Conservation (phyloP, 2,888 invertebrate species). For the Rhabditoides inermis region DNA sequence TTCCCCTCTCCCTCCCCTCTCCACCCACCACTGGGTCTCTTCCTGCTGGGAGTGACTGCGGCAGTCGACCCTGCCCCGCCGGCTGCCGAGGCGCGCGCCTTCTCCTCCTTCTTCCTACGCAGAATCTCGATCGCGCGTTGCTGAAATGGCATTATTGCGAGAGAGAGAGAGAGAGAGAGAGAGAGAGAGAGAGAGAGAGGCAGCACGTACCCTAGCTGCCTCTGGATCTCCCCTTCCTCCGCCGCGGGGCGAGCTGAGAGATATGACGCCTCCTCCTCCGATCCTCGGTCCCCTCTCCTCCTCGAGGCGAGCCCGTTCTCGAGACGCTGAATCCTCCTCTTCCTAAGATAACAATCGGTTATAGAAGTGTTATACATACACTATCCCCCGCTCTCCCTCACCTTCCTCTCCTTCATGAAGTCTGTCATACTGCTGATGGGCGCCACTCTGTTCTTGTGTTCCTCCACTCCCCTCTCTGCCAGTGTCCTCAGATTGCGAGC, state of each 20-base stretch:
- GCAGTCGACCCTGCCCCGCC: constrained; percentile 2
- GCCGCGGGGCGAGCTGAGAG: constrained; percentile 7
- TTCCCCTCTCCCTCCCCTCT: not conserved
- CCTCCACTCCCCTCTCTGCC: not conserved
- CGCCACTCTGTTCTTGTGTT: not conserved
- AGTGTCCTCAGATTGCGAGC: constrained; percentile 3
- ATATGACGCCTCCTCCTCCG: no score
- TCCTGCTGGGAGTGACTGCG: constrained; percentile 8
- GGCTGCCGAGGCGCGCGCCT: constrained; percentile 7
- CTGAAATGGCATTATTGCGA: no score
- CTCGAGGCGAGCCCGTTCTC: no score
- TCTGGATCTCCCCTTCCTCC: constrained; percentile 16
- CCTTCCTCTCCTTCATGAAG: constrained; percentile 14
- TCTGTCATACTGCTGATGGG: constrained; percentile 15
- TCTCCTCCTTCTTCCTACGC: constrained; percentile 8
- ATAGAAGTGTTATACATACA: no score
- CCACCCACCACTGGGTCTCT: not conserved
- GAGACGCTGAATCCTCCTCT: no score
- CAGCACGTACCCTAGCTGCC: constrained; percentile 14
- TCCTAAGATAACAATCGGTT: no score
- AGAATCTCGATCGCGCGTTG: constrained; percentile 20
- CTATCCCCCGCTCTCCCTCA: no score
- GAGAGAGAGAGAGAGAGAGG: not conserved
- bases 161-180: no score
- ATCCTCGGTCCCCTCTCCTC: no score